phyloP scores from a whole-genome alignment of 2,113 vertebrate genomes.

The Dissostichus mawsoni region DNA sequence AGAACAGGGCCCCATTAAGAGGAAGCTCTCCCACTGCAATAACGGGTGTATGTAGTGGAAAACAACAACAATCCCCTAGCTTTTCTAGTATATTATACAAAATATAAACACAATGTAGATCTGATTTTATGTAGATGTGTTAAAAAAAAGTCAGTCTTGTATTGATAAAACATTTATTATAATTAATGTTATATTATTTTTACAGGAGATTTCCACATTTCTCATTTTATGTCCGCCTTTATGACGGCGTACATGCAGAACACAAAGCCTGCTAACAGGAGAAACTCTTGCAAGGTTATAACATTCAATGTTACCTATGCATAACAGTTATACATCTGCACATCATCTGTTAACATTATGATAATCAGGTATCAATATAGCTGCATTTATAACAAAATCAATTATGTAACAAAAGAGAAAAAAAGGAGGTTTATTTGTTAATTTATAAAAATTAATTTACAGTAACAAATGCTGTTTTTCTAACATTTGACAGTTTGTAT shows the following conservation, averaged over 20 bases:
- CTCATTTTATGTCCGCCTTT: constrained; percentile 36
- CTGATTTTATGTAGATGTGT: not conserved
- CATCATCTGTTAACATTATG: constrained; percentile 67
- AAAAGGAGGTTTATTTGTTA: constrained; percentile 74
- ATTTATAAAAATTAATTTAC: constrained; percentile 83
- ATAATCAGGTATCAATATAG: constrained; percentile 70
- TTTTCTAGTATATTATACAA: not conserved
- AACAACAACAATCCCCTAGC: not conserved
- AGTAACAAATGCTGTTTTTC: constrained; percentile 76
- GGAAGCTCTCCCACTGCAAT: constrained; percentile 2
- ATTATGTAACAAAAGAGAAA: constrained; percentile 71
- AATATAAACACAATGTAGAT: not conserved
- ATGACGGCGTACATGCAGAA: constrained; percentile 72
- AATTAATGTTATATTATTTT: constrained; percentile 77
- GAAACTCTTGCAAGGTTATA: constrained; percentile 65
- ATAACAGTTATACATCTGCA: constrained; percentile 68
- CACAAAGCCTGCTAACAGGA: constrained; percentile 68
- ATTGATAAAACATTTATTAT: constrained; percentile 78
- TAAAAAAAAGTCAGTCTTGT: constrained; percentile 22
- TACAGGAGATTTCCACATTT: constrained; percentile 65
- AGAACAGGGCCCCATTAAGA: not conserved
- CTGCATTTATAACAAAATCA: constrained; percentile 79
- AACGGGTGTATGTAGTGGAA: not conserved
- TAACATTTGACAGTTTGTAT: constrained; percentile 66
- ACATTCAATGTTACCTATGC: constrained; percentile 73